Percentiles rank a stretch among this genome's conserved stretches.
phyloP scores from a whole-genome alignment of 1,140 invertebrate genomes.

The Sinella curviseta region DNA sequence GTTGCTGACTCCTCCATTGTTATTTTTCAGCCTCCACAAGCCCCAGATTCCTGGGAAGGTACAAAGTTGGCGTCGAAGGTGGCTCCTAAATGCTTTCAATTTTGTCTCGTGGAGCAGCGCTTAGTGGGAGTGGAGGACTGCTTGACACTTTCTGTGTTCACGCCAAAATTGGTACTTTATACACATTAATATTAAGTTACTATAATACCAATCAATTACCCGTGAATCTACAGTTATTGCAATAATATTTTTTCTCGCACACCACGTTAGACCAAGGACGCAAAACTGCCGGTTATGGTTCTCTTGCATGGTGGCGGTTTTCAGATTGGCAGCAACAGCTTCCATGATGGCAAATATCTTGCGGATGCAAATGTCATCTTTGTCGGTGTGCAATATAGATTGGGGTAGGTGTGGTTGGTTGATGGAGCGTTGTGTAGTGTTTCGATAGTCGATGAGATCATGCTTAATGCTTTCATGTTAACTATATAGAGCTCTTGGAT shows the following conservation, averaged over 20 bases:
- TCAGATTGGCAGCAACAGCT: neutral
- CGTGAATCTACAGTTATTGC: no score
- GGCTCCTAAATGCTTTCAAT: conserved; percentile 31
- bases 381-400: conserved; percentile 30
- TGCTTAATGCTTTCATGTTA: no score
- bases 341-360: conserved; percentile 29
- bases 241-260: no score
- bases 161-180: conserved; percentile 5
- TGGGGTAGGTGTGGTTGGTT: neutral
- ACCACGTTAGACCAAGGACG: neutral
- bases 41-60: conserved; percentile 14
- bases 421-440: no score
- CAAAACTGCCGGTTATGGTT: conserved; percentile 29
- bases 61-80: conserved; percentile 20
- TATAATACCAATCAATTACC: no score
- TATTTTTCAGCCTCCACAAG: neutral
- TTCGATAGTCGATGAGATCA: no score
- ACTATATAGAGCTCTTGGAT: conserved; percentile 17
- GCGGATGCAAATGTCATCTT: conserved; percentile 40
- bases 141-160: conserved; percentile 30
- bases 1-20: neutral
- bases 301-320: conserved; percentile 28
- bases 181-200: neutral
- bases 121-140: conserved; percentile 33
- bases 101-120: neutral